Conservation (phyloP, 2,797 vertebrate genomes). For the Syngnathus rostellatus region DNA sequence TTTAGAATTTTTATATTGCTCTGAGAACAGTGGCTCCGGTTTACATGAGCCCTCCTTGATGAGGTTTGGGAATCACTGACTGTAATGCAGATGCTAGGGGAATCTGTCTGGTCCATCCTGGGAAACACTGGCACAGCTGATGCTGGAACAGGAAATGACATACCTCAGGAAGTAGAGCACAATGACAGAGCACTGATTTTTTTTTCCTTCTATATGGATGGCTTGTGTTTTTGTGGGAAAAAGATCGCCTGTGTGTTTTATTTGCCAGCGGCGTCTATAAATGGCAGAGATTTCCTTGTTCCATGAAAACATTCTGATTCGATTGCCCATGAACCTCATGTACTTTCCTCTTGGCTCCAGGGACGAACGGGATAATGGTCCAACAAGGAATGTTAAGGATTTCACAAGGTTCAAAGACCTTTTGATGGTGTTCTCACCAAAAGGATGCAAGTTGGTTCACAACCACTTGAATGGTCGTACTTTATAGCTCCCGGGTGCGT, state of each 20-base stretch:
- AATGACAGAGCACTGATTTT: slow-evolving; percentile 54
- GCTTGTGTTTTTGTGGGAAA: slow-evolving; percentile 52
- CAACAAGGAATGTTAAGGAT: slow-evolving; percentile 21
- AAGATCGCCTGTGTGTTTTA: slow-evolving; percentile 32
- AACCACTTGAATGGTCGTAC: slow-evolving; percentile 3
- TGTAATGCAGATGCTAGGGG: background rate
- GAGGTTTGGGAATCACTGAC: slow-evolving; percentile 9
- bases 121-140: slow-evolving; percentile 42
- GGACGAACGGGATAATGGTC: slow-evolving; percentile 21
- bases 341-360: slow-evolving; percentile 18
- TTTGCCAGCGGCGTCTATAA: slow-evolving; percentile 37
- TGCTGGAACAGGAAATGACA: slow-evolving; percentile 52
- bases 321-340: slow-evolving; percentile 14
- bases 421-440: slow-evolving; percentile 9
- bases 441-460: background rate
- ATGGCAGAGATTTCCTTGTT: slow-evolving; percentile 46
- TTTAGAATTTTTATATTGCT: slow-evolving; percentile 19
- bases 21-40: background rate
- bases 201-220: slow-evolving; percentile 35
- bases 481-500: slow-evolving; percentile 6
- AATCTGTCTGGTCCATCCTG: slow-evolving; percentile 22
- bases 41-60: slow-evolving; percentile 7
- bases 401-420: background rate
- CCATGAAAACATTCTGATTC: slow-evolving; percentile 41
- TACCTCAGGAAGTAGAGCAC: slow-evolving; percentile 57